Conservation (phyloP, 2,888 invertebrate genomes). For the Hofmannophila pseudospretella region DNA sequence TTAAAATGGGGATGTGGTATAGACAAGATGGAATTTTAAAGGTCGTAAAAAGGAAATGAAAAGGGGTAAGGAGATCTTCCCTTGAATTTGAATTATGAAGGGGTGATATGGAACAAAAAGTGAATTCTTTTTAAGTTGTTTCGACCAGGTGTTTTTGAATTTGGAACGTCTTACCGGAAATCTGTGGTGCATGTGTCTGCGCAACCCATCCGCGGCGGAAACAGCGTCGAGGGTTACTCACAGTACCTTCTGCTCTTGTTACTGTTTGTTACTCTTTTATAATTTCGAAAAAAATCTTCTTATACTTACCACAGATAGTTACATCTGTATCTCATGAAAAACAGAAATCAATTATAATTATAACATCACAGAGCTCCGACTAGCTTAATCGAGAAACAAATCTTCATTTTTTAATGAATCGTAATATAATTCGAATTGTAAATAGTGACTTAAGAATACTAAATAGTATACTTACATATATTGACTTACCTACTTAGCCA, state of each 20-base stretch:
- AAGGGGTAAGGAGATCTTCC: constrained; percentile 60
- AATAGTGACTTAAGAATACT: too few species aligned
- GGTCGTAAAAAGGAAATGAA: constrained; percentile 38
- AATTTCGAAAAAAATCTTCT: too few species aligned
- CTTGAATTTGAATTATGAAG: constrained; percentile 46
- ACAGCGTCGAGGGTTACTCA: constrained; percentile 59
- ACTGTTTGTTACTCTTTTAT: too few species aligned
- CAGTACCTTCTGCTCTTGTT: constrained; percentile 32
- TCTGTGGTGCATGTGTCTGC: constrained; percentile 68
- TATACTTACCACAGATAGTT: too few species aligned
- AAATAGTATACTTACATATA: too few species aligned
- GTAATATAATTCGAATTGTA: too few species aligned
- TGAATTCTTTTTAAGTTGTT: constrained; percentile 50
- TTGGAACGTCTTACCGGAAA: constrained; percentile 54
- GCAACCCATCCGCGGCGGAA: constrained; percentile 66
- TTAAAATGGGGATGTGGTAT: constrained; percentile 30
- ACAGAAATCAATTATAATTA: too few species aligned
- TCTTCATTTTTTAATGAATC: too few species aligned
- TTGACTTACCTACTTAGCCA: too few species aligned
- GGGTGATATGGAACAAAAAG: constrained; percentile 59
- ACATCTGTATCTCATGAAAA: too few species aligned
- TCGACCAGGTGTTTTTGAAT: constrained; percentile 54
- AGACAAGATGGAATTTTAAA: constrained; percentile 42
- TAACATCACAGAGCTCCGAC: too few species aligned
- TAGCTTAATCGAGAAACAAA: too few species aligned